Conservation (phyloP, 2,888 invertebrate species). For the Pardosa pseudoannulata region DNA sequence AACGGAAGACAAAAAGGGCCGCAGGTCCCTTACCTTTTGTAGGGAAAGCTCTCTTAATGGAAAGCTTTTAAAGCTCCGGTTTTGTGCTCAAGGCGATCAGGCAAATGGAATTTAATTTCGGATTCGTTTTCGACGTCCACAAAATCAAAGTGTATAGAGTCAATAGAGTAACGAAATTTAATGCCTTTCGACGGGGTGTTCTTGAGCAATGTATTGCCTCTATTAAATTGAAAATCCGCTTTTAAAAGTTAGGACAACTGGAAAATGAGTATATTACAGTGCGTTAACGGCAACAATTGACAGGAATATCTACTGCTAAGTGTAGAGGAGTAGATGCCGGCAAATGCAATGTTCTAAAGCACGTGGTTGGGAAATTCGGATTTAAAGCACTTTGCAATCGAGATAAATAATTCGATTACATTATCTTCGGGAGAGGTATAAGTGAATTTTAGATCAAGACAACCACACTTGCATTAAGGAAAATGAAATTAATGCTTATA, state of each 20-base stretch:
- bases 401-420: too few species aligned
- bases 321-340: too few species aligned
- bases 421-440: too few species aligned
- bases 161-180: not conserved
- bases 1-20: slow-evolving; percentile 41
- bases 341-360: too few species aligned
- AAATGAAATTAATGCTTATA: too few species aligned
- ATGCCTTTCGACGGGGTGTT: not conserved
- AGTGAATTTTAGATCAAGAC: too few species aligned
- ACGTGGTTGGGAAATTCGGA: too few species aligned
- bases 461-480: too few species aligned
- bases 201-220: not conserved
- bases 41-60: slow-evolving; percentile 38
- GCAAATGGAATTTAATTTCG: slow-evolving; percentile 35
- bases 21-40: slow-evolving; percentile 40
- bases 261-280: not conserved
- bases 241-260: not conserved
- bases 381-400: too few species aligned
- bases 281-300: too few species aligned
- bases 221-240: not conserved
- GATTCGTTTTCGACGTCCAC: not conserved
- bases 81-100: slow-evolving; percentile 5
- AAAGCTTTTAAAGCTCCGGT: slow-evolving; percentile 38
- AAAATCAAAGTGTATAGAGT: not conserved
- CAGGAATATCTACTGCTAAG: too few species aligned